phyloP scores from a whole-genome alignment of 2,113 vertebrate species.

The Merops nubicus region DNA sequence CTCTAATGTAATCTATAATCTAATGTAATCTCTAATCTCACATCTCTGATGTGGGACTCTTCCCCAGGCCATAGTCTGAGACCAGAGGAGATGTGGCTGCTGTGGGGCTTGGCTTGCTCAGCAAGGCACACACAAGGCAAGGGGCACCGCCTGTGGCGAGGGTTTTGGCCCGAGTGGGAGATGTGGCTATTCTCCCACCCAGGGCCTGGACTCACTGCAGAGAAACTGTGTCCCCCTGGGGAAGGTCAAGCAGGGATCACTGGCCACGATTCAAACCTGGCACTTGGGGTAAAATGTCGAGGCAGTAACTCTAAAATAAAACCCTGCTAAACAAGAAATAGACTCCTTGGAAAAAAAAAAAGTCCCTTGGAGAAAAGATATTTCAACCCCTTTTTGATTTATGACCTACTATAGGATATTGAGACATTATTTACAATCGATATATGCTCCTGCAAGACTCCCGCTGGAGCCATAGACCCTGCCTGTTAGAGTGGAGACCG shows the following conservation, averaged over 20 bases:
- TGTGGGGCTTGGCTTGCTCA: background rate
- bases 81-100: background rate
- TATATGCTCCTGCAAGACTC: slow-evolving; percentile 63
- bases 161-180: rapidly evolving
- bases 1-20: too few species aligned
- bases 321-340: slow-evolving; percentile 55
- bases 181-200: background rate
- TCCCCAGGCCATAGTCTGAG: background rate
- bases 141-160: background rate
- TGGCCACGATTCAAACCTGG: background rate
- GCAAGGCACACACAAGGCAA: background rate
- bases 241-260: background rate
- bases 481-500: slow-evolving; percentile 29
- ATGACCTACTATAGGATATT: slow-evolving; percentile 69
- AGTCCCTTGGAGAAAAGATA: slow-evolving; percentile 59
- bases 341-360: slow-evolving; percentile 10
- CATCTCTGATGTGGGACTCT: background rate
- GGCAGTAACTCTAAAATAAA: slow-evolving; percentile 8
- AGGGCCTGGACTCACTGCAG: background rate
- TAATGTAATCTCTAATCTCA: too few species aligned
- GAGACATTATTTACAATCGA: slow-evolving; percentile 76
- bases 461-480: slow-evolving; percentile 60
- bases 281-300: background rate
- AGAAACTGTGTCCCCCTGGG: background rate
- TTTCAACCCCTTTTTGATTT: slow-evolving; percentile 71